Evolutionary conservation across 2,113 vertebrate genomes (phyloP).

Genomic region (Alaudala cheleensis): DNA sequence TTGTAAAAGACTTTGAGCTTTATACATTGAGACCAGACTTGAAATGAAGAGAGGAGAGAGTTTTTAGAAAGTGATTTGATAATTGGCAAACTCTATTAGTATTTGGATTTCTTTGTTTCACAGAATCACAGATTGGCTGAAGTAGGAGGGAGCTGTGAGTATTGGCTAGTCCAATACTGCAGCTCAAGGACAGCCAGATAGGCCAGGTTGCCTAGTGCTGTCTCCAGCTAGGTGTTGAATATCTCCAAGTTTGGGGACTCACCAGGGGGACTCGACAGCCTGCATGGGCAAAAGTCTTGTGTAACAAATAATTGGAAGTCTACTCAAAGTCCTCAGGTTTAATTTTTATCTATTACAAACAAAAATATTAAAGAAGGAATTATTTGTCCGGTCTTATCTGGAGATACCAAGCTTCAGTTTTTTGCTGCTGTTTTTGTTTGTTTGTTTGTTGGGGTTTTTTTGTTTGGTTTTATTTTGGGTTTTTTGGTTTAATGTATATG

Average conservation of each 20-base stretch:
- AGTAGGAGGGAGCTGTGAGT: background rate
- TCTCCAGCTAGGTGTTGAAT: background rate
- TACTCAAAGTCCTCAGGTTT: background rate
- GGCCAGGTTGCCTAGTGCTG: background rate
- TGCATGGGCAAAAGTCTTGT: background rate
- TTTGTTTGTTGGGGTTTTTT: too few species aligned
- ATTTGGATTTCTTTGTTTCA: background rate
- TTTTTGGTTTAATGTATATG: background rate
- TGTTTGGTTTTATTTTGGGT: background rate
- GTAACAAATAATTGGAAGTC: background rate
- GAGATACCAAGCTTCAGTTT: background rate
- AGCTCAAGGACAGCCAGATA: background rate
- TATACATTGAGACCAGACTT: background rate
- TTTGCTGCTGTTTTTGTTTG: background rate
- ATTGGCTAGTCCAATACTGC: fast-evolving
- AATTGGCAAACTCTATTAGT: fast-evolving
- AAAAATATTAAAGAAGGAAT: background rate
- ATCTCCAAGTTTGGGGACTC: background rate
- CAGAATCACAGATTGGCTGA: background rate
- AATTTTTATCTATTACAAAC: background rate
- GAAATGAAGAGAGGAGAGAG: background rate
- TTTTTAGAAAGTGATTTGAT: background rate
- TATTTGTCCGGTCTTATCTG: background rate
- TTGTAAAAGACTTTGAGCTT: background rate
- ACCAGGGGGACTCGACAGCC: background rate